A percentile compares a stretch with the other conserved stretches of the same genome.
Evolutionary conservation across 2,888 invertebrate species (phyloP).

Genomic region (Microplitis deprimator): DNA sequence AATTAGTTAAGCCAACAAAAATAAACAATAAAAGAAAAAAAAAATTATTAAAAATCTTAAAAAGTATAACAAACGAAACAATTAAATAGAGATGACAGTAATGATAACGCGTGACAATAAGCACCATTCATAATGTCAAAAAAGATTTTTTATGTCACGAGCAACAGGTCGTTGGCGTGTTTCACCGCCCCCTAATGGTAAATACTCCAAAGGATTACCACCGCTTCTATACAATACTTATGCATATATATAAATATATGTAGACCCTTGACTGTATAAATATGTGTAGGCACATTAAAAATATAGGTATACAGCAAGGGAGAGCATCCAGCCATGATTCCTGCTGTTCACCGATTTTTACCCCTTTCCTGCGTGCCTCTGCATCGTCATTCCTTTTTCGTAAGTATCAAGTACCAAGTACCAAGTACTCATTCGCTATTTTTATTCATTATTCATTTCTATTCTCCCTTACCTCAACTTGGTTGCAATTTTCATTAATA

Average conservation of each 20-base stretch:
- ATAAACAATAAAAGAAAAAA: not conserved
- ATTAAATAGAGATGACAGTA: constrained; percentile 28
- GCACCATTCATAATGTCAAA: constrained; percentile 31
- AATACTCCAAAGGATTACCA: constrained; percentile 43
- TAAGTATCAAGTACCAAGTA: not conserved
- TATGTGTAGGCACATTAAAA: constrained; percentile 65
- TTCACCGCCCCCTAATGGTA: constrained; percentile 30
- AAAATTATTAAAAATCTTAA: not conserved
- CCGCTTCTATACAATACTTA: constrained; percentile 14
- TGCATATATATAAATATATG: not conserved
- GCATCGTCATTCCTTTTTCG: constrained; percentile 40
- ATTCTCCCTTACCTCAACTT: constrained; percentile 11
- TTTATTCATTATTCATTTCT: not conserved
- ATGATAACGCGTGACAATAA: constrained; percentile 2
- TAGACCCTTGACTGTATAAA: constrained; percentile 15
- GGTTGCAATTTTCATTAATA: constrained; percentile 20
- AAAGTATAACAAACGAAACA: not conserved
- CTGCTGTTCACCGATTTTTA: constrained; percentile 67
- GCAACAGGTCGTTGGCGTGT: constrained; percentile 52
- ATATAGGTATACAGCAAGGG: constrained; percentile 60
- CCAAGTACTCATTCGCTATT: not conserved
- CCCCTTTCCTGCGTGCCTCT: constrained; percentile 61
- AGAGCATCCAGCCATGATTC: constrained; percentile 68
- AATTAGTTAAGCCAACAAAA: not conserved
- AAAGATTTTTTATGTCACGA: constrained; percentile 34